Evolutionary conservation across 2,797 vertebrate species (phyloP), one percentile per base, ranked within the genome.

Genomic region (Phalloptychus januarius): DNA sequence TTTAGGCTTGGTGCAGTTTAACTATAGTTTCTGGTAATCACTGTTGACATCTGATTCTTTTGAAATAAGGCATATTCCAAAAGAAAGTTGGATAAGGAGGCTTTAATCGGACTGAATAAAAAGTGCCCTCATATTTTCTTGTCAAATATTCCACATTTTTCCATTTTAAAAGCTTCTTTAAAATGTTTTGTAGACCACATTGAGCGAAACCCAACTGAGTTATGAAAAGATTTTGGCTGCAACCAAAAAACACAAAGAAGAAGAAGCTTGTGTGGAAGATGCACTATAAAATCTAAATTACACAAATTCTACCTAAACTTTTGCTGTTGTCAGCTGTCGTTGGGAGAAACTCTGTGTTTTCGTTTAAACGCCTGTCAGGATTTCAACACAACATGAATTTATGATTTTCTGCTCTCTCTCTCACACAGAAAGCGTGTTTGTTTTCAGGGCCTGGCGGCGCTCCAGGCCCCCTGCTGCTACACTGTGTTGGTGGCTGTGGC

Each of bases 401-500:
- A 36, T 63, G 16, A 36, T n/a, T 38, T 36, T 65, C 52, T 54
- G 48, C 16, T 54, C 25, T 65, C 5, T 25, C 67, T 44, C 36
- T 31, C 28, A 16, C 38, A 42, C 23, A 65, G 28, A 75, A 31
- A 31, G 25, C 25, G 0, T 25, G 4, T 33, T 28, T 52, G 71
- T 63, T 40, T 44, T 16, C 23, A 31, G 38, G n/a, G 31, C 10
- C 77, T 71, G 83, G 72, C 72, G 0, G 25, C 0, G 2, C 50
- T 83, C 74, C 85, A 80, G 77, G 52, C 74, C 81, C 63, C 83
- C 77, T 4, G 12, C 79, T 76, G 72, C 38, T 45, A 1, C 77
- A 50, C 71, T 80, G 36, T 88, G 79, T 67, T 69, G 81, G 80
- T 40, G 76, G 81, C 71, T n/a, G 2, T 71, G 78, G 83, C 71